Conservation (phyloP, 2,113 vertebrate species). For the Pseudonaja textilis region DNA sequence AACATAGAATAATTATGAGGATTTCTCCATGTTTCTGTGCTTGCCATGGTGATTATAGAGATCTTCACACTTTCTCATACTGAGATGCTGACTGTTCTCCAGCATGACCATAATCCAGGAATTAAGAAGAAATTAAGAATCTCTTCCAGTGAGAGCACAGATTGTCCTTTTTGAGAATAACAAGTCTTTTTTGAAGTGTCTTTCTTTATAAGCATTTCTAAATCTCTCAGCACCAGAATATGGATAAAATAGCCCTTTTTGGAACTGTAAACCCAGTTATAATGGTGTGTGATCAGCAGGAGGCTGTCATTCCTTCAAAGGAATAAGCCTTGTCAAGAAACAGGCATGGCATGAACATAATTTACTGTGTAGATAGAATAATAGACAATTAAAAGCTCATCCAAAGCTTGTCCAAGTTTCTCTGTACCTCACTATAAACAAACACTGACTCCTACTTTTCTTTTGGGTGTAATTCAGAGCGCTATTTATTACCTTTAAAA, state of each 20-base stretch:
- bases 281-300: neutral
- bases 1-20: neutral
- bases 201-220: neutral
- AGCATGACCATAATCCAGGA: neutral
- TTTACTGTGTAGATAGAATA: neutral
- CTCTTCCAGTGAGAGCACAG: neutral
- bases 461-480: neutral
- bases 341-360: neutral
- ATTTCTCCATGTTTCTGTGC: neutral
- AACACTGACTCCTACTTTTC: neutral
- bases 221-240: neutral
- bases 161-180: neutral
- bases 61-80: neutral
- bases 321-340: neutral
- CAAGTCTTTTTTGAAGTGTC: neutral
- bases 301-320: neutral
- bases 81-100: neutral
- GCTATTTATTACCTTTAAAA: neutral
- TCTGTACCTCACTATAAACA: neutral
- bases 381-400: neutral
- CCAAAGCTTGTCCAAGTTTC: neutral
- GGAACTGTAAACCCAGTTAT: neutral
- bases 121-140: neutral
- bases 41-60: neutral
- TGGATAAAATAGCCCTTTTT: neutral